A percentile compares a stretch with the other conserved stretches of the same genome.
These are phyloP conservation scores for Coelopa frigida DNA, from an alignment of 1,140 invertebrate genomes.

Conservation along the genomic window DNA sequence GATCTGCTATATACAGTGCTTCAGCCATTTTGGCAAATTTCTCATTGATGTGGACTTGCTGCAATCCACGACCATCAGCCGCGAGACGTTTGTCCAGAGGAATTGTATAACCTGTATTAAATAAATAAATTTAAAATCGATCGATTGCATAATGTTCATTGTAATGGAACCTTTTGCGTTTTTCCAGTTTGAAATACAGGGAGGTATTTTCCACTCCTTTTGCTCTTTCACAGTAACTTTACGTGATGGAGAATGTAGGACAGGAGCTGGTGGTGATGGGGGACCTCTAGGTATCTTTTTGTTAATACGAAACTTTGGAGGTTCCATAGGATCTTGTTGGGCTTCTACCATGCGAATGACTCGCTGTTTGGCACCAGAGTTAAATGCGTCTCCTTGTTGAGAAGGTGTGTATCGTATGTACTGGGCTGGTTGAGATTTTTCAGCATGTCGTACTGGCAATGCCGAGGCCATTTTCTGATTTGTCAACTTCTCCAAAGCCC, in stretches of 20 bases:
- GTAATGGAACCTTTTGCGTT: conserved; percentile 79
- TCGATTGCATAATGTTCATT: not conserved
- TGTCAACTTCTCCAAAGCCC: conserved; percentile 79
- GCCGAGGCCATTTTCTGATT: conserved; percentile 87
- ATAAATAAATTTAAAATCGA: not conserved
- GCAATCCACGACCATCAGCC: conserved; percentile 93
- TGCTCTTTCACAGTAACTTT: conserved; percentile 98
- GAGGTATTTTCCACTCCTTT: conserved; percentile 99
- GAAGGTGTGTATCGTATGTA: conserved; percentile 97
- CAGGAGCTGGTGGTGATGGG: conserved; percentile 89
- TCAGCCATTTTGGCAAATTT: conserved; percentile 98
- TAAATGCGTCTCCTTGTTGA: conserved; percentile 90
- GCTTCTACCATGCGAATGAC: conserved; percentile 95
- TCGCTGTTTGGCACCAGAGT: conserved; percentile 95
- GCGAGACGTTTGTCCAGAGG: conserved; percentile 97
- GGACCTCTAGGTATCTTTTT: conserved; percentile 95
- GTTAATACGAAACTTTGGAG: conserved; percentile 94
- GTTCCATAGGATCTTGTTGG: conserved; percentile 97
- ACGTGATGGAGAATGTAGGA: conserved; percentile 90
- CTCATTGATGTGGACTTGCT: conserved; percentile 97
- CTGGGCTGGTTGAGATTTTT: conserved; percentile 84
- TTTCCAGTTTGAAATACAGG: conserved; percentile 99
- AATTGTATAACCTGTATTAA: conserved; percentile 89
- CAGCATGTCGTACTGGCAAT: conserved; percentile 85
- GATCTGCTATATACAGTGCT: conserved; percentile 93